Base-by-base conservation (phyloP, 2,888 invertebrate genomes). In the Diogma glabrata region DNA sequence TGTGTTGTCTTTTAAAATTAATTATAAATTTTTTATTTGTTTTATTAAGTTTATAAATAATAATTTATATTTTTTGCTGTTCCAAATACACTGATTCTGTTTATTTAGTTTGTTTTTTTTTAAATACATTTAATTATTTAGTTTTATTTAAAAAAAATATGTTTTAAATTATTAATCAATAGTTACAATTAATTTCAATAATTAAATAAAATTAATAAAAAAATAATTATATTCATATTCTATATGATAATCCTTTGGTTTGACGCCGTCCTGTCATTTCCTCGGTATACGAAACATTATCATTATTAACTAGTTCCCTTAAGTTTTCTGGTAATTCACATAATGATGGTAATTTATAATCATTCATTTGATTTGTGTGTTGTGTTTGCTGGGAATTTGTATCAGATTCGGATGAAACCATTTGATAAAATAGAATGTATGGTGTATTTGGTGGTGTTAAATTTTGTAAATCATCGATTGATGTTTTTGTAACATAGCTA, bases 391-490 rank as follows among this genome's bases (percentile, higher is more conserved):
- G 22, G 10, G 14, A 12, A 46, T 46, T 46, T 10, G n/a, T 14
- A 16, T 26, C 46, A 46, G 10, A 19, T 12, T 33, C 33, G 4
- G 33, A 12, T 17, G 20, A 10, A 20, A 52, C 69, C 8, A 75
- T 66, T 58, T 77, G 75, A 47, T 91, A 91, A 62, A 91, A 85
- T 38, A 91, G 70, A 54, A 91, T 83, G 63, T 91, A 91, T 0
- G 90, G 87, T 0, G 90, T 89, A 63, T 86, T 83, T 12, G 83
- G 81, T 3, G 81, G 79, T 56, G 76, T 75, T 7, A 84, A 72
- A 20, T 70, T 70, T 58, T 79, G 78, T 45, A 87, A 71, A 51
- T 82, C 78, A 1, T 73, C 71, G 7, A 81, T 74, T 8, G 76
- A 74, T 12, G 79, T 75, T 36, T 68, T 65, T 1, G 76, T 75